Conservation (phyloP, 2,888 invertebrate genomes). For the Loripinus fragilis region DNA sequence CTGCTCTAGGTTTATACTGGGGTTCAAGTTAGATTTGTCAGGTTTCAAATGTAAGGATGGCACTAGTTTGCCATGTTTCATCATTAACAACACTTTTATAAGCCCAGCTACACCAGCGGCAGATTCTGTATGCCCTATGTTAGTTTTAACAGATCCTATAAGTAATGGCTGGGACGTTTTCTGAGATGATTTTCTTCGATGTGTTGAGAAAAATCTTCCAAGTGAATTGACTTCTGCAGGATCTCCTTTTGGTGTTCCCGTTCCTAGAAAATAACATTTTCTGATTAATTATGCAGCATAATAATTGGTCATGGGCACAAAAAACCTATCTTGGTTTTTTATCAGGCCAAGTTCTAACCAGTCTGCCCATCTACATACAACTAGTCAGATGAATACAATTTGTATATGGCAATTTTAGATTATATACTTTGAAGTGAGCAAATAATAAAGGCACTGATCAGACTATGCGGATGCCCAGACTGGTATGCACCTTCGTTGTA, state of each 20-base stretch:
- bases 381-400: no score
- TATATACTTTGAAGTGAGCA: no score
- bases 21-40: conserved; percentile 58
- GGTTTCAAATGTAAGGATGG: conserved; percentile 63
- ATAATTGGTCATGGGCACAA: no score
- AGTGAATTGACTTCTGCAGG: conserved; percentile 64
- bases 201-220: conserved; percentile 50
- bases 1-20: conserved; percentile 62
- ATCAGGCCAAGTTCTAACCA: no score
- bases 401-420: no score
- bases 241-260: conserved; percentile 69
- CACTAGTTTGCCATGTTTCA: conserved; percentile 65
- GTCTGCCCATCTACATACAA: no score
- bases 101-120: conserved; percentile 74
- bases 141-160: conserved; percentile 76
- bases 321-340: no score
- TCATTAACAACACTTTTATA: conserved; percentile 75
- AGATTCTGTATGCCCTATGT: conserved; percentile 74
- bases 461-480: no score
- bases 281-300: no score
- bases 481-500: no score
- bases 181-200: neutral
- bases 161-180: neutral
- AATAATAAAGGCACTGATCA: no score
- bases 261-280: conserved; percentile 64